phyloP scores from a whole-genome alignment of 2,888 invertebrate species.

The Temnothorax ravouxi region DNA sequence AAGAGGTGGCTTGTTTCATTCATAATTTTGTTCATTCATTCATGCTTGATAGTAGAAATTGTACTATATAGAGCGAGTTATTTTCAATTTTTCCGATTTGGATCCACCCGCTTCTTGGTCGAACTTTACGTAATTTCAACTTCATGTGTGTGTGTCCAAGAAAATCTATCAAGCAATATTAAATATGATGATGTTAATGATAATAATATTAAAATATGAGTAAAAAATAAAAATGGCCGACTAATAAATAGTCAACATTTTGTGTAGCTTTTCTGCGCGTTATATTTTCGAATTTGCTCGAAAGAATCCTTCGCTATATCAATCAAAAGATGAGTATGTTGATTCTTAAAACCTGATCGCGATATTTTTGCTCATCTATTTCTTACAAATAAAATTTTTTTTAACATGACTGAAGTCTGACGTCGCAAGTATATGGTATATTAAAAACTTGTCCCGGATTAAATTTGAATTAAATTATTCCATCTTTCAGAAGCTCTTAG shows the following conservation, averaged over 20 bases:
- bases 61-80: not conserved
- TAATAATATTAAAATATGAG: not conserved
- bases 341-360: not conserved
- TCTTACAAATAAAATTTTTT: not conserved
- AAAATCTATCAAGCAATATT: not conserved
- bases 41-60: not conserved
- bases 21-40: slow-evolving; percentile 9
- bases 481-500: not conserved
- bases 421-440: not conserved
- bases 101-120: too few species aligned
- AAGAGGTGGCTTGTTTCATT: not conserved
- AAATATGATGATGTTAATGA: not conserved
- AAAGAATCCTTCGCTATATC: not conserved
- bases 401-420: not conserved
- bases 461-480: not conserved
- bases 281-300: not conserved
- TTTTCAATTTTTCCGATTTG: not conserved
- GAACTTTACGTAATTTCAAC: not conserved
- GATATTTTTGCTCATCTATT: not conserved
- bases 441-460: not conserved
- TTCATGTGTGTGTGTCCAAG: not conserved
- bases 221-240: not conserved
- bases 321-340: not conserved
- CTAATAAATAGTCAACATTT: not conserved
- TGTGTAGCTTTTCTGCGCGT: not conserved